phyloP scores from a whole-genome alignment of 2,113 vertebrate species.

The Boulengeromyrus knoepffleri region DNA sequence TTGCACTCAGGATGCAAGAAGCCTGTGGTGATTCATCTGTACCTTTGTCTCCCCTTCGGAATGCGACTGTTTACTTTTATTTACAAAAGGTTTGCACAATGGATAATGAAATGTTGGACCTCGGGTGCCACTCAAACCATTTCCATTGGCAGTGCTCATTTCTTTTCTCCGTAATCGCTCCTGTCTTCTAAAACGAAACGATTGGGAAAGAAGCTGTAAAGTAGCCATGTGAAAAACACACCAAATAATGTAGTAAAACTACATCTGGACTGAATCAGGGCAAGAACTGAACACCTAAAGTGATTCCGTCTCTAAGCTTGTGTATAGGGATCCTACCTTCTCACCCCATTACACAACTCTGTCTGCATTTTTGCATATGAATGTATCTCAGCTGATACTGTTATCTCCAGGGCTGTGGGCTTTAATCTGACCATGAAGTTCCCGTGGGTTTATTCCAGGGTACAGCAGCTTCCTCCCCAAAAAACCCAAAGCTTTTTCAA shows the following conservation, averaged over 20 bases:
- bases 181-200: neutral
- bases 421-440: neutral
- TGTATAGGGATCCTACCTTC: neutral
- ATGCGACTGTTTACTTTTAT: neutral
- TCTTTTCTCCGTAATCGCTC: neutral
- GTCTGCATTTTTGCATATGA: neutral
- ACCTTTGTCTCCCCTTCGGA: neutral
- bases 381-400: neutral
- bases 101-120: neutral
- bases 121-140: neutral
- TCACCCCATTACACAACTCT: neutral
- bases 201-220: neutral
- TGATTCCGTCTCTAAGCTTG: neutral
- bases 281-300: neutral
- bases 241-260: neutral
- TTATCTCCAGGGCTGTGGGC: neutral
- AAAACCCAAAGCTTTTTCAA: neutral
- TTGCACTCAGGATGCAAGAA: neutral
- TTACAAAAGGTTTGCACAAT: conserved; percentile 1
- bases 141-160: neutral
- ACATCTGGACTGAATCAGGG: conserved; percentile 4
- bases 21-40: neutral
- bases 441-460: neutral
- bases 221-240: neutral
- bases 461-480: neutral